Evolutionary conservation across 1,140 invertebrate genomes (phyloP), one percentile per base, ranked within the genome.

Genomic region (Zaprionus africanus): DNA sequence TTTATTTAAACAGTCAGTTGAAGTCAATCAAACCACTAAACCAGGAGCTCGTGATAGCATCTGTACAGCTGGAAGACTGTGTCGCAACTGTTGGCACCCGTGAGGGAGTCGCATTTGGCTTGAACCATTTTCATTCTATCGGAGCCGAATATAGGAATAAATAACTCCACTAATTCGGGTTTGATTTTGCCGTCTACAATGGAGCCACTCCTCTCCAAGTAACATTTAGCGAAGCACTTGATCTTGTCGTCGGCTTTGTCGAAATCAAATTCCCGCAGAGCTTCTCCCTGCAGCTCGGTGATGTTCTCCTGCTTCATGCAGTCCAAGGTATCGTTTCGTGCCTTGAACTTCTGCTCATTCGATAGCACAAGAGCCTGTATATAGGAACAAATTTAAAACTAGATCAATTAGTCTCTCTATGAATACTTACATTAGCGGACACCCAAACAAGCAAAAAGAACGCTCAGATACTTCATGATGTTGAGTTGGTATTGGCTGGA

Each of bases 141-240:
- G 6, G 26, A 69, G n/a, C 79, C 81, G n/a, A 51, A 70, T 2
- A 85, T 13, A 7, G 74, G 60, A 9, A 74, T 71, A 28, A 91
- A n/a, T 43, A 84, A 90, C 51, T 58, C 26, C 13, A 70, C 4
- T 0, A 67, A 66, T 15, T 69, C 74, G 38, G 79, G 53, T 54
- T 90, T 72, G 17, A 90, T 9, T 64, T 90, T 54, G 4, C 85
- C 85, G 36, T 90, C 67, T 53, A 15, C 57, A 3, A 90, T 5
- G 3, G 85, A 78, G 13, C 76, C 81, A 11, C 31, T 11, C 61
- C 80, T 79, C 64, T 90, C 85, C 59, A 90, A 67, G 81, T 90
- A 90, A n/a, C 85, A 90, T 31, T 82, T 82, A 67, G 79, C 63
- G 24, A 90, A 90, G 65, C 85, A 90, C 49, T 90, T 90, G 1